phyloP scores from a whole-genome alignment of 2,113 vertebrate species.

The Todiramphus saurophagus region DNA sequence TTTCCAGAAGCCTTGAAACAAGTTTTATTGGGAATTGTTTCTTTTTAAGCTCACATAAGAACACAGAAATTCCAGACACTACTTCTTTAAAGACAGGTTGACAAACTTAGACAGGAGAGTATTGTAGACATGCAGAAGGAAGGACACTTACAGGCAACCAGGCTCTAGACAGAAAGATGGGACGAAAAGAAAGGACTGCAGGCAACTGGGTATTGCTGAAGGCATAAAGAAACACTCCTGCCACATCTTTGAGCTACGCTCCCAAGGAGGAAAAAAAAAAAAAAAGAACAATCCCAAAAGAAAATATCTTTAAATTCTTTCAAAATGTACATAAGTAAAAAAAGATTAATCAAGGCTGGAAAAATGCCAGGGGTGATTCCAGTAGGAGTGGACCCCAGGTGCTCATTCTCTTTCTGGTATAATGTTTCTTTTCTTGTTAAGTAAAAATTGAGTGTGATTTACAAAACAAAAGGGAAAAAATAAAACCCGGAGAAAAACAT shows the following conservation, averaged over 20 bases:
- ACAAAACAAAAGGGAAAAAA: neutral
- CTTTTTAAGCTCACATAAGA: neutral
- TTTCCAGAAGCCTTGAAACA: neutral
- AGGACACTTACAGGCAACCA: neutral
- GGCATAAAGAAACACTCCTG: neutral
- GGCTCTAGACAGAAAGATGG: neutral
- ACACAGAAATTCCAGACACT: neutral
- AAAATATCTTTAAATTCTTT: neutral
- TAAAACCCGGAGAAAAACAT: neutral
- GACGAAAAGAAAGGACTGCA: neutral
- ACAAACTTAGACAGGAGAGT: neutral
- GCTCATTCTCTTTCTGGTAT: neutral
- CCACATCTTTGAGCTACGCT: neutral
- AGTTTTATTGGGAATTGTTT: neutral
- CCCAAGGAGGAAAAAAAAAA: neutral
- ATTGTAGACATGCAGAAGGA: neutral
- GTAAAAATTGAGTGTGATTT: neutral
- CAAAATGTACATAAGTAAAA: neutral
- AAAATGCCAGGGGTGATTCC: neutral
- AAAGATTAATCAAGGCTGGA: neutral
- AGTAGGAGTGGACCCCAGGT: neutral
- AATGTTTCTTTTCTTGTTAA: neutral
- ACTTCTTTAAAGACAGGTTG: neutral
- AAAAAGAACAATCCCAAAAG: neutral
- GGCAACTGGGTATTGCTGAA: neutral